These are phyloP conservation scores for Rhopilema esculentum DNA, from an alignment of 30 jellyfish, hydroid and myxozoan species.

Conservation along the genomic window DNA sequence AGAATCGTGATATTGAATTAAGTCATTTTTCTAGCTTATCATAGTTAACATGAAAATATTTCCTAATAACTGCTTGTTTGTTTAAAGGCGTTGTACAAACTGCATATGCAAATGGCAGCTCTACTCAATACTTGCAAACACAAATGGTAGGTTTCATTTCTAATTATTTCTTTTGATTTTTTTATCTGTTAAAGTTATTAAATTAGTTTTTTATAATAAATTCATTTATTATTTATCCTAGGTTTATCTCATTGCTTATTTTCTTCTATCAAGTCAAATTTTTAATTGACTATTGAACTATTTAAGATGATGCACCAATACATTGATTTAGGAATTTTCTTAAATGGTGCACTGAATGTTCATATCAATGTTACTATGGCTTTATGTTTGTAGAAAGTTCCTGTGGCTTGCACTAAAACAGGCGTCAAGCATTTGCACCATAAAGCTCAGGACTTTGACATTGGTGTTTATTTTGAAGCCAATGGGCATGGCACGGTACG, in stretches of 20 bases:
- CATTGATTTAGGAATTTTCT: too few relatives aligned
- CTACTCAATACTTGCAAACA: slow-evolving; percentile 76
- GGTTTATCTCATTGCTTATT: too few relatives aligned
- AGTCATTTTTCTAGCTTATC: too few relatives aligned
- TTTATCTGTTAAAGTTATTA: too few relatives aligned
- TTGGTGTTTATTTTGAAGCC: slow-evolving; percentile 98
- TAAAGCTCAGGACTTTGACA: slow-evolving; percentile 87
- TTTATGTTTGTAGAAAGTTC: slow-evolving; percentile 67
- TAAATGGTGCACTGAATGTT: not conserved
- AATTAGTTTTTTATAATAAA: too few relatives aligned
- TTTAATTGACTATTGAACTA: too few relatives aligned
- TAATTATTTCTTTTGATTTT: too few relatives aligned
- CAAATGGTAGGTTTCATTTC: slow-evolving; percentile 63
- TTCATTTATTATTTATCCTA: too few relatives aligned
- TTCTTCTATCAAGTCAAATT: too few relatives aligned
- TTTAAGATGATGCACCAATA: too few relatives aligned
- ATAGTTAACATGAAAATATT: not conserved
- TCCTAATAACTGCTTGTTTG: not conserved
- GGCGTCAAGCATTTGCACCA: slow-evolving; percentile 98
- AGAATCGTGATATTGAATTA: too few relatives aligned
- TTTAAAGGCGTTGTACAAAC: slow-evolving; percentile 93
- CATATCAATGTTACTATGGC: not conserved
- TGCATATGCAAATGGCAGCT: slow-evolving; percentile 97
- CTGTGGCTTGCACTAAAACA: slow-evolving; percentile 91
- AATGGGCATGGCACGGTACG: slow-evolving; percentile 99